phyloP scores from a whole-genome alignment of 1,140 invertebrate genomes.

The Lasioglossum baleicum region DNA sequence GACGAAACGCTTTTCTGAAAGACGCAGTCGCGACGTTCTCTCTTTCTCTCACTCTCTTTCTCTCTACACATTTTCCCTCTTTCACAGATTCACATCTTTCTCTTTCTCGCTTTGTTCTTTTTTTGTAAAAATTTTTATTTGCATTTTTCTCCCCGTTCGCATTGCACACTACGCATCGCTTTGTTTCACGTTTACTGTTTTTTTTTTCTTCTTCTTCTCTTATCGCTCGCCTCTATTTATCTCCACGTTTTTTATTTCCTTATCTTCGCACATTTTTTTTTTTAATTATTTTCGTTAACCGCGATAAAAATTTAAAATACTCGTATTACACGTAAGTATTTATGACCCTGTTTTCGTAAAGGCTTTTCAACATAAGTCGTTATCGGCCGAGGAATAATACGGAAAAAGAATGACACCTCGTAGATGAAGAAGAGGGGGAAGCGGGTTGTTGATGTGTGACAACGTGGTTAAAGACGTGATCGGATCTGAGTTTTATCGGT shows the following conservation, averaged over 20 bases:
- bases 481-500: background rate
- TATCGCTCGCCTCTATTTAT: slow-evolving; percentile 27
- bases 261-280: background rate
- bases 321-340: slow-evolving; percentile 77
- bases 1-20: slow-evolving; percentile 50
- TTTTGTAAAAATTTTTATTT: slow-evolving; percentile 58
- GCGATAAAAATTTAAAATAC: slow-evolving; percentile 75
- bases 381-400: slow-evolving; percentile 67
- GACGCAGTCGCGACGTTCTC: slow-evolving; percentile 53
- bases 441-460: background rate
- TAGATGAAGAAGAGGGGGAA: slow-evolving; percentile 28
- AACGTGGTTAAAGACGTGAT: background rate
- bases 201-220: background rate
- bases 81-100: slow-evolving; percentile 5
- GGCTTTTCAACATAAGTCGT: slow-evolving; percentile 78
- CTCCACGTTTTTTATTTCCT: slow-evolving; percentile 23
- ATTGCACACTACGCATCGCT: slow-evolving; percentile 33
- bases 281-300: slow-evolving; percentile 55
- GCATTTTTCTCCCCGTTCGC: slow-evolving; percentile 27
- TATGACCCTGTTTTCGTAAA: slow-evolving; percentile 79
- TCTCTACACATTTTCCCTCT: slow-evolving; percentile 5
- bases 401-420: slow-evolving; percentile 46
- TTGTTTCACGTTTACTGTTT: slow-evolving; percentile 30
- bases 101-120: slow-evolving; percentile 27
- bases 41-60: slow-evolving; percentile 27